Percentiles rank a stretch among this genome's conserved stretches.
Evolutionary conservation across 1,140 invertebrate species (phyloP).

Genomic region (Latrodectus geometricus): DNA sequence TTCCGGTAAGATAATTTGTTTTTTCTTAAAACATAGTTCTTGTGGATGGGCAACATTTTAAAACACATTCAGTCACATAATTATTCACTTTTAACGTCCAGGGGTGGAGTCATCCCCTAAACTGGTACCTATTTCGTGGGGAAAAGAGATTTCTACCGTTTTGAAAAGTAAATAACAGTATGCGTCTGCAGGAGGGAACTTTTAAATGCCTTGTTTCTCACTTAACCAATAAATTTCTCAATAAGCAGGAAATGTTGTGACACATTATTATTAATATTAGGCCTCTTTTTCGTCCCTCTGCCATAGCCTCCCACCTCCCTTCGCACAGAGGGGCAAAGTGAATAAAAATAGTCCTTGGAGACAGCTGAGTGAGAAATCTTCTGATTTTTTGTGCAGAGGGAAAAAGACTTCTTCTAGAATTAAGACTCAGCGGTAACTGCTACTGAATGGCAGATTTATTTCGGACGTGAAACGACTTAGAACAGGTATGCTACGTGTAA

Average conservation of each 20-base stretch:
- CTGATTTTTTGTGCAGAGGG: not conserved
- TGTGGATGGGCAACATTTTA: conserved; percentile 23
- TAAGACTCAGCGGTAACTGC: conserved; percentile 34
- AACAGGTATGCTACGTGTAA: conserved; percentile 21
- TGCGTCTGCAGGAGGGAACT: not conserved
- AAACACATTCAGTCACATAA: conserved; percentile 42
- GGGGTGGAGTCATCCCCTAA: conserved; percentile 6
- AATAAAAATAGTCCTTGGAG: conserved; percentile 37
- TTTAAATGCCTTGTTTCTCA: conserved; percentile 46
- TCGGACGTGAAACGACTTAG: not conserved
- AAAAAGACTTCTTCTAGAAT: not conserved
- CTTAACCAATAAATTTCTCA: conserved; percentile 42
- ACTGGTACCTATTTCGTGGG: conserved; percentile 25
- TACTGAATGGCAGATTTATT: conserved; percentile 22
- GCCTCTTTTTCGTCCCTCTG: not conserved
- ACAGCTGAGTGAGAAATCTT: not conserved
- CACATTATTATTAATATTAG: conserved; percentile 37
- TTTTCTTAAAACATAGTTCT: conserved; percentile 40
- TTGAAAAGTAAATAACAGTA: conserved; percentile 34
- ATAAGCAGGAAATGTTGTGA: conserved; percentile 46
- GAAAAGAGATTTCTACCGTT: conserved; percentile 26
- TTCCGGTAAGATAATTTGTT: conserved; percentile 19
- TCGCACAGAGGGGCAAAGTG: not conserved
- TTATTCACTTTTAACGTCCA: conserved; percentile 30
- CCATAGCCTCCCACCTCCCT: not conserved